phyloP scores from a whole-genome alignment of 1,140 invertebrate genomes.

The Centruroides sculpturatus region DNA sequence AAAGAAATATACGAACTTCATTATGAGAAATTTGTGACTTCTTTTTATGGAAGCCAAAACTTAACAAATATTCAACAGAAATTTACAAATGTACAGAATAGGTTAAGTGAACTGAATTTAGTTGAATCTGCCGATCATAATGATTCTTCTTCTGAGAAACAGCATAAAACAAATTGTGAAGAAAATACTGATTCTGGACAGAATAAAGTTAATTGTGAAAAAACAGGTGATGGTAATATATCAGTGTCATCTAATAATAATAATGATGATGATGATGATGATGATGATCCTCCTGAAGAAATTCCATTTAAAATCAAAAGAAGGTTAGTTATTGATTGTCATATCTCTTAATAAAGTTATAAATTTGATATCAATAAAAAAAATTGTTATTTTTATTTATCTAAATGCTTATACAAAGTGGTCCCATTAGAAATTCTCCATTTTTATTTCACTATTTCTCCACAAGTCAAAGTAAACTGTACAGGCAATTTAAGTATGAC shows the following conservation, averaged over 20 bases:
- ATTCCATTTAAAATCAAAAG: conserved; percentile 12
- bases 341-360: neutral
- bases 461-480: too few relatives aligned
- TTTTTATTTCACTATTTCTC: too few relatives aligned
- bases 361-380: too few relatives aligned
- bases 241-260: neutral
- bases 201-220: conserved; percentile 32
- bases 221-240: neutral
- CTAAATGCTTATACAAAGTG: neutral
- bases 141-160: conserved; percentile 19
- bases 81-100: neutral
- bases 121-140: conserved; percentile 2
- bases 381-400: neutral
- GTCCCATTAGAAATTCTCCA: too few relatives aligned
- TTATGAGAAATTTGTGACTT: neutral
- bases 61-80: neutral
- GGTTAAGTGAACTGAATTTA: neutral
- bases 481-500: too few relatives aligned
- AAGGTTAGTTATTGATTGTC: neutral
- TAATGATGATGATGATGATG: conserved; percentile 26
- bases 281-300: conserved; percentile 31
- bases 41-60: neutral
- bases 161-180: conserved; percentile 22
- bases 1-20: neutral
- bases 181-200: conserved; percentile 30